These are phyloP conservation scores for Meteorus cinctellus DNA, from an alignment of 2,888 invertebrate species.

Conservation along the genomic window DNA sequence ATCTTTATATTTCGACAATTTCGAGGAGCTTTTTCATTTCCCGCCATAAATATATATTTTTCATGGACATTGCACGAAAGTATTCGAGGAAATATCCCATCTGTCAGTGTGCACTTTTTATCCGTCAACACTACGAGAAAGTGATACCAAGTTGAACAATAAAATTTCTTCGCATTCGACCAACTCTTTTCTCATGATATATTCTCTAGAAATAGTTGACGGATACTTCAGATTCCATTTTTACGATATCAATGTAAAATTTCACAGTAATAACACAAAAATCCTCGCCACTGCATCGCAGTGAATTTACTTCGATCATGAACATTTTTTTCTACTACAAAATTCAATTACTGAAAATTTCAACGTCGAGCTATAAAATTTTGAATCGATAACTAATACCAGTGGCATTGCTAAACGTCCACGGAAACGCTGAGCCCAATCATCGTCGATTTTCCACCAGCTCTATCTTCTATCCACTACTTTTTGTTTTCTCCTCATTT, in stretches of 20 bases:
- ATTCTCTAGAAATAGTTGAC: background rate
- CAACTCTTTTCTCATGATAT: background rate
- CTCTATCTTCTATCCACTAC: conserved; percentile 20
- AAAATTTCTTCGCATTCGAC: conserved; percentile 24
- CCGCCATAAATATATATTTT: conserved; percentile 25
- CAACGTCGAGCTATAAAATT: background rate
- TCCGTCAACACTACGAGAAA: conserved; percentile 16
- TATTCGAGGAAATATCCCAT: conserved; percentile 31
- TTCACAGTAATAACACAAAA: conserved; percentile 16
- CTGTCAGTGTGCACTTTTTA: conserved; percentile 16
- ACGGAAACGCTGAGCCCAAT: conserved; percentile 1
- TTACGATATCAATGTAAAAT: background rate
- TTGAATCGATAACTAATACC: conserved; percentile 4
- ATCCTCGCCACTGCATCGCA: background rate
- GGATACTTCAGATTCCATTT: background rate
- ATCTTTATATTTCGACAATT: conserved; percentile 24
- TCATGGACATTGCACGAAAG: conserved; percentile 9
- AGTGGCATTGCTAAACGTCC: conserved; percentile 7
- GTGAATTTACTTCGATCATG: background rate
- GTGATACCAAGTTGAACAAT: conserved; percentile 22
- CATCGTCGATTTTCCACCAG: conserved; percentile 24
- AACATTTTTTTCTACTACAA: background rate
- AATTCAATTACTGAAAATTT: background rate
- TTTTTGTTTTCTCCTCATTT: background rate
- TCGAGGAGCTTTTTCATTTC: conserved; percentile 5